Evolutionary conservation across 2,888 invertebrate genomes (phyloP).

Genomic region (Criorhina ranunculi): DNA sequence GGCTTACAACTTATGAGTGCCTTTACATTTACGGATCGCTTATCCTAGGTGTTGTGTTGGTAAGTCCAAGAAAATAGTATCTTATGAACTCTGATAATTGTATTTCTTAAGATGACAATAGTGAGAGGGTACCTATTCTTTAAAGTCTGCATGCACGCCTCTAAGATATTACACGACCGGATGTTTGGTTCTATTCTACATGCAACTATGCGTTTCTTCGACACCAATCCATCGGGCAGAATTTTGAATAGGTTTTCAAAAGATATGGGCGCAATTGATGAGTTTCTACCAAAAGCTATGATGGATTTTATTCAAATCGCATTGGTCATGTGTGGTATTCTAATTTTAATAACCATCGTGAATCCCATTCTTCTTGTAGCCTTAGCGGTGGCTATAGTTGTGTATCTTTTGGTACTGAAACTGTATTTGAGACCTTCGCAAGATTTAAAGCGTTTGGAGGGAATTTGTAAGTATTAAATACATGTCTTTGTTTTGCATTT

Average conservation of each 20-base stretch:
- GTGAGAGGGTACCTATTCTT: conserved; percentile 89
- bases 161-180: conserved; percentile 90
- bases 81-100: not conserved
- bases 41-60: conserved; percentile 82
- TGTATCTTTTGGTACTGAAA: conserved; percentile 88
- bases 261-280: conserved; percentile 88
- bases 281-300: conserved; percentile 85
- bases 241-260: conserved; percentile 92
- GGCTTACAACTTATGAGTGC: conserved; percentile 82
- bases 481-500: not conserved
- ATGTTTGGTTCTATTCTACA: conserved; percentile 93
- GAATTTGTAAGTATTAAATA: conserved; percentile 86
- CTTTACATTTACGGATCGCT: conserved; percentile 83
- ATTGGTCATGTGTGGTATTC: conserved; percentile 89
- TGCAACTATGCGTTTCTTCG: conserved; percentile 93
- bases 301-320: conserved; percentile 86
- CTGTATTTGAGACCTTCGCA: conserved; percentile 91
- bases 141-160: conserved; percentile 90
- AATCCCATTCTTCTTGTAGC: conserved; percentile 89
- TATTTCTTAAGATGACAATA: conserved; percentile 84
- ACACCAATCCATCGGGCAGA: conserved; percentile 91
- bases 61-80: conserved; percentile 78
- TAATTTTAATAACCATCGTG: conserved; percentile 89
- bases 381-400: conserved; percentile 87
- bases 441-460: conserved; percentile 90